A percentile compares a stretch with the other conserved stretches of the same genome.
Conservation (phyloP, 2,888 invertebrate genomes). For the Achlya flavicornis region DNA sequence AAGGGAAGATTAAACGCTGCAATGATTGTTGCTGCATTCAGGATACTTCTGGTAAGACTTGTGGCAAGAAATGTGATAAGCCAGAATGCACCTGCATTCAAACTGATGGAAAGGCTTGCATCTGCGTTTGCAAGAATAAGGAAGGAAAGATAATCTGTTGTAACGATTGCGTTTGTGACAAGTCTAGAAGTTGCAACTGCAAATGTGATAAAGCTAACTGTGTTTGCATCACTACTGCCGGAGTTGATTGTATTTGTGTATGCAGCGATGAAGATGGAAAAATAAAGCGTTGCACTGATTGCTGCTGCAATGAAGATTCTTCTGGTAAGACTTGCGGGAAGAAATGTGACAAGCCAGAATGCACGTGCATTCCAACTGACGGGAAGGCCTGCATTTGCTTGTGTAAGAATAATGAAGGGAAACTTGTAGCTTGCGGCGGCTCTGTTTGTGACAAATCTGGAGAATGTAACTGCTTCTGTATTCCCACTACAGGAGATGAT, state of each 20-base stretch:
- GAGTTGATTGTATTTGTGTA: slow-evolving; percentile 38
- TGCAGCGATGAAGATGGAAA: slow-evolving; percentile 38
- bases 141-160: slow-evolving; percentile 17
- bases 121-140: slow-evolving; percentile 44
- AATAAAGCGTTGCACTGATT: slow-evolving; percentile 17
- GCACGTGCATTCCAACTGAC: slow-evolving; percentile 38
- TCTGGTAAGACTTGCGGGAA: slow-evolving; percentile 35
- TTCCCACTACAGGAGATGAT: not conserved
- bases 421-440: slow-evolving; percentile 14
- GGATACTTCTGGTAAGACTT: slow-evolving; percentile 14
- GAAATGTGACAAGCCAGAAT: slow-evolving; percentile 35
- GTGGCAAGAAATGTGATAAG: not conserved
- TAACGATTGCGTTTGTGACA: slow-evolving; percentile 24
- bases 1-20: slow-evolving; percentile 32
- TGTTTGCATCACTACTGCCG: not conserved
- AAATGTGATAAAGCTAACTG: slow-evolving; percentile 15
- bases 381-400: slow-evolving; percentile 44
- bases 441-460: slow-evolving; percentile 25
- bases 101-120: slow-evolving; percentile 30
- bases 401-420: slow-evolving; percentile 36
- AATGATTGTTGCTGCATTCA: slow-evolving; percentile 28
- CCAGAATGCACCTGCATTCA: slow-evolving; percentile 28
- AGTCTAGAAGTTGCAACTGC: slow-evolving; percentile 21
- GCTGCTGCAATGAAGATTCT: slow-evolving; percentile 32
- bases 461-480: slow-evolving; percentile 14